Evolutionary conservation across 30 jellyfish, hydroid and myxozoan species (phyloP).

Genomic region (Aurelia coerulea): DNA sequence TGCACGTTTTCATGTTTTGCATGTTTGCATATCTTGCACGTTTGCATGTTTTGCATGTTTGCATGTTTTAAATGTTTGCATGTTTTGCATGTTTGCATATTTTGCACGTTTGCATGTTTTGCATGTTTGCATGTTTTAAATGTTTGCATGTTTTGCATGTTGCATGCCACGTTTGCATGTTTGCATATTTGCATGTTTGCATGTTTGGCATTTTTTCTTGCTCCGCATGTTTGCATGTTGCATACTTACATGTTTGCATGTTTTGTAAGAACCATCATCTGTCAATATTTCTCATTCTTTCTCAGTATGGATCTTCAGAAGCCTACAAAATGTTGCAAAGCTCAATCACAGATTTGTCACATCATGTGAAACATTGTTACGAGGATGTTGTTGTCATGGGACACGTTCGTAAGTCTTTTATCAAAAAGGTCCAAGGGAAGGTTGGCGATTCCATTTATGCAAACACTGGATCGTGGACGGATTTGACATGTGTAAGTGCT

Average conservation of each 20-base stretch:
- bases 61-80: too few relatives aligned
- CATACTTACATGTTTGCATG: background rate
- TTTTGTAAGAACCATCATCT: background rate
- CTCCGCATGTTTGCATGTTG: too few relatives aligned
- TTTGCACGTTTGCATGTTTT: too few relatives aligned
- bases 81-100: too few relatives aligned
- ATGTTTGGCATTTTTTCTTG: too few relatives aligned
- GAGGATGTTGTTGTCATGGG: slow-evolving; percentile 41
- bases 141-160: too few relatives aligned
- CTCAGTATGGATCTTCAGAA: slow-evolving; percentile 25
- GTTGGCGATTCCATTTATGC: slow-evolving; percentile 24
- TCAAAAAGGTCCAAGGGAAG: slow-evolving; percentile 1
- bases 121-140: too few relatives aligned
- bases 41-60: too few relatives aligned
- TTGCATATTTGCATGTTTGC: too few relatives aligned
- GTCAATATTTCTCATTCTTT: background rate
- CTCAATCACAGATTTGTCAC: background rate
- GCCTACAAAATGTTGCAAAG: slow-evolving; percentile 1
- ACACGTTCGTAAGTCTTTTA: background rate
- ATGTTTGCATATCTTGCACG: too few relatives aligned
- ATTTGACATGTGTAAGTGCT: slow-evolving; percentile 14
- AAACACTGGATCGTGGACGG: slow-evolving; percentile 38
- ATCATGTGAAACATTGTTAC: slow-evolving; percentile 9
- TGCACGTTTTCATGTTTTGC: too few relatives aligned
- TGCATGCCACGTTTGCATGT: too few relatives aligned